Evolutionary conservation across 2,888 invertebrate genomes (phyloP), one percentile per base, ranked within the genome.

Genomic region (Acanthopleura granulata): DNA sequence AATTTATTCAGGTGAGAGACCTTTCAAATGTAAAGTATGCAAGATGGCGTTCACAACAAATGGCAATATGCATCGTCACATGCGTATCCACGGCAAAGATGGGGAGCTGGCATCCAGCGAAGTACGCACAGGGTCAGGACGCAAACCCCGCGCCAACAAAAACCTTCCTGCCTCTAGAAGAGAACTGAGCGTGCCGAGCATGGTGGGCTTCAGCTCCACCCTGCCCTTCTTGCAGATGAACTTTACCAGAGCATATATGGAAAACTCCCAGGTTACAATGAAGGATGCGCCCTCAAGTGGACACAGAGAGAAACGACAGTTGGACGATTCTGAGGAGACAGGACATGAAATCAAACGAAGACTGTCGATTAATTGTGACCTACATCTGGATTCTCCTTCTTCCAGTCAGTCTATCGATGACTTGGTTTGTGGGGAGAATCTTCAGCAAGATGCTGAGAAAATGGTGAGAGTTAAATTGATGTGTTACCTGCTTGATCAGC

Each of bases 41-140:
- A 93, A 94, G 75, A 93, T 95, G 90, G 94, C 95, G 62, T 96
- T 96, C 90, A 95, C 95, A 51, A 95, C 95, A 18, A 95, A 95
- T 89, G 95, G 95, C 40, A 95, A 95, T 90, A 95, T 96, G 95
- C 95, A 95, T 87, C 92, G 95, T 61, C 96, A 96, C 89, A 93
- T 94, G 92, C 92, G 95, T 77, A 95, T 94, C 1, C 94, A 94
- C 89, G 93, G 92, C 57, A 89, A 89, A 74, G 83, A 85, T 72
- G 82, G 80, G 72, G 82, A 79, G 15, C 29, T 69, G 49, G 57
- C 40, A 14, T 18, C 57, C 22, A 22, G 12, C 12, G 66, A 66
- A 27, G 6, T 66, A 27, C 18, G 29, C 15, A 27, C 6, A 6
- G 25, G 22, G 66, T 16, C 22, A 12, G 25, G 66, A 25, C 66